Evolutionary conservation across 2,797 vertebrate species (phyloP).

Genomic region (Lemur catta): DNA sequence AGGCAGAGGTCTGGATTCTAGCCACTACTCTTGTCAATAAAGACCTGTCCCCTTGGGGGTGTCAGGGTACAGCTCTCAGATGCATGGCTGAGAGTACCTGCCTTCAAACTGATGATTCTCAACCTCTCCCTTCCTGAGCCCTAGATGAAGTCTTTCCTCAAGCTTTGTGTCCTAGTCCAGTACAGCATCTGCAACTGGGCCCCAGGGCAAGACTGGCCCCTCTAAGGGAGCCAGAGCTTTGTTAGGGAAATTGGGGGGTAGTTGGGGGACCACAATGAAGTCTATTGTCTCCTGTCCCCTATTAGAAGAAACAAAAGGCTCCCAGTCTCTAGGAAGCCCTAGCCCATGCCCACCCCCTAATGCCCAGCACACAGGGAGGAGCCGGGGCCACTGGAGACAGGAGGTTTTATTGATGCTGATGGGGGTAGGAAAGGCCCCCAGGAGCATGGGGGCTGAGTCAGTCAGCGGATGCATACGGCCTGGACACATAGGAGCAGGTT

Average conservation of each 20-base stretch:
- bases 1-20: not conserved
- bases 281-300: slow-evolving; percentile 71
- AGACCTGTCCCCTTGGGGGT: not conserved
- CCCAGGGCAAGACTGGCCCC: slow-evolving; percentile 15
- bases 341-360: slow-evolving; percentile 52
- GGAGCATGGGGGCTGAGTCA: slow-evolving; percentile 65
- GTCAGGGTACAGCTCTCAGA: not conserved
- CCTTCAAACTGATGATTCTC: not conserved
- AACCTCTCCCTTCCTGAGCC: not conserved
- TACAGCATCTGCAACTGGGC: not conserved
- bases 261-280: slow-evolving; percentile 64
- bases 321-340: slow-evolving; percentile 71
- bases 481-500: slow-evolving; percentile 63
- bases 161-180: slow-evolving; percentile 15
- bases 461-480: slow-evolving; percentile 68
- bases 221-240: slow-evolving; percentile 58
- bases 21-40: not conserved
- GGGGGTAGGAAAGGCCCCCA: slow-evolving; percentile 68
- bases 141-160: not conserved
- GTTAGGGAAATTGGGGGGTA: slow-evolving; percentile 73
- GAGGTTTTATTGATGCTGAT: slow-evolving; percentile 80
- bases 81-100: not conserved
- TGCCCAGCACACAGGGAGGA: slow-evolving; percentile 74
- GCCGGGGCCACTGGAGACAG: slow-evolving; percentile 73
- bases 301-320: slow-evolving; percentile 64